phyloP scores from a whole-genome alignment of 2,797 vertebrate species.

The Micropoecilia bifurca region DNA sequence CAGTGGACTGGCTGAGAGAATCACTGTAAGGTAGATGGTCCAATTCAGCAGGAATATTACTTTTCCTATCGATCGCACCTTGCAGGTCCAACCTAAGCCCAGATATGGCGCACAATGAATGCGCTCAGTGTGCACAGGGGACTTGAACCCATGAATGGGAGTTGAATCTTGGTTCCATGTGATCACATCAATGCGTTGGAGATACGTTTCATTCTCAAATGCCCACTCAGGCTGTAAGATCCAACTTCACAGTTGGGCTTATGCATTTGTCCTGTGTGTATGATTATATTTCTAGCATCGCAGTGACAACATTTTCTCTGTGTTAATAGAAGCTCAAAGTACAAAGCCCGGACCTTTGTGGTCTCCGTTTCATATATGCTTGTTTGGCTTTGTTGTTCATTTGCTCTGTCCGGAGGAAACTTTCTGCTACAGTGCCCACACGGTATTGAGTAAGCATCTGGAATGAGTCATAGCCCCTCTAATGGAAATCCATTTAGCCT shows the following conservation, averaged over 20 bases:
- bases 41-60: conserved; percentile 71
- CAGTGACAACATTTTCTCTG: not conserved
- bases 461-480: conserved; percentile 77
- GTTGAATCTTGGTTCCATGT: conserved; percentile 20
- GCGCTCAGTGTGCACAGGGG: conserved; percentile 18
- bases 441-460: conserved; percentile 78
- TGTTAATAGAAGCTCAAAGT: conserved; percentile 11
- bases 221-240: not conserved
- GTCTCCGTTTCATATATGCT: conserved; percentile 28
- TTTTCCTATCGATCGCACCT: conserved; percentile 69
- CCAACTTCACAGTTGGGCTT: not conserved
- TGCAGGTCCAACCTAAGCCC: conserved; percentile 57
- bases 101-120: conserved; percentile 40
- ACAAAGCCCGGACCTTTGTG: not conserved
- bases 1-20: conserved; percentile 46
- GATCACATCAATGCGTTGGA: conserved; percentile 7
- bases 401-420: conserved; percentile 57
- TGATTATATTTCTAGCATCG: not conserved
- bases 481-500: conserved; percentile 81
- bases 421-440: conserved; percentile 71
- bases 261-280: not conserved
- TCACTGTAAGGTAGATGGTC: conserved; percentile 69
- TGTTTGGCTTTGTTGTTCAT: conserved; percentile 51
- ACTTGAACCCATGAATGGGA: conserved; percentile 40
- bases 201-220: conserved; percentile 10